Conservation (phyloP, 2,113 vertebrate species). For the Sporophila hypoxantha region DNA sequence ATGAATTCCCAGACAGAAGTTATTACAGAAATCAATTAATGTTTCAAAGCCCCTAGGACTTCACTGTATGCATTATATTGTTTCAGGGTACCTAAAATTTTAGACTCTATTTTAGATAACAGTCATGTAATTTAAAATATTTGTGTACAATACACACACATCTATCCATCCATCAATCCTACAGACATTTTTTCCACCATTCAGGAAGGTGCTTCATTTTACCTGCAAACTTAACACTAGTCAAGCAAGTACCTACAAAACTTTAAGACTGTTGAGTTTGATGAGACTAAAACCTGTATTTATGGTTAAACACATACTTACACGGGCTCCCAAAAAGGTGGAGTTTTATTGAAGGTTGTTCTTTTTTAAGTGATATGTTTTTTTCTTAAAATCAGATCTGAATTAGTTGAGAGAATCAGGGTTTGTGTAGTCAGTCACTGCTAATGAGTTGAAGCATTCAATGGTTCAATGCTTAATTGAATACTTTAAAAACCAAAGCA, state of each 20-base stretch:
- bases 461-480: not conserved
- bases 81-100: not conserved
- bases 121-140: not conserved
- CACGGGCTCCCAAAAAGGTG: fast-evolving
- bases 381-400: not conserved
- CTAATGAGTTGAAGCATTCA: not conserved
- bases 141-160: not conserved
- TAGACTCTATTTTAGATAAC: not conserved
- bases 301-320: not conserved
- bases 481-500: not conserved
- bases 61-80: not conserved
- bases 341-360: not conserved
- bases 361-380: not conserved
- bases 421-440: not conserved
- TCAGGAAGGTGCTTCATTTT: not conserved
- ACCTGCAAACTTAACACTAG: not conserved
- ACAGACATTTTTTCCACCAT: not conserved
- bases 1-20: not conserved
- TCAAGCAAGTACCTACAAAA: not conserved
- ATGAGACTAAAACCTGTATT: not conserved
- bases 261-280: not conserved
- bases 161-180: not conserved
- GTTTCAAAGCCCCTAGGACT: not conserved
- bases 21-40: not conserved
- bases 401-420: not conserved